Base-by-base conservation (phyloP, 2,113 vertebrate species). In the Bos javanicus region DNA sequence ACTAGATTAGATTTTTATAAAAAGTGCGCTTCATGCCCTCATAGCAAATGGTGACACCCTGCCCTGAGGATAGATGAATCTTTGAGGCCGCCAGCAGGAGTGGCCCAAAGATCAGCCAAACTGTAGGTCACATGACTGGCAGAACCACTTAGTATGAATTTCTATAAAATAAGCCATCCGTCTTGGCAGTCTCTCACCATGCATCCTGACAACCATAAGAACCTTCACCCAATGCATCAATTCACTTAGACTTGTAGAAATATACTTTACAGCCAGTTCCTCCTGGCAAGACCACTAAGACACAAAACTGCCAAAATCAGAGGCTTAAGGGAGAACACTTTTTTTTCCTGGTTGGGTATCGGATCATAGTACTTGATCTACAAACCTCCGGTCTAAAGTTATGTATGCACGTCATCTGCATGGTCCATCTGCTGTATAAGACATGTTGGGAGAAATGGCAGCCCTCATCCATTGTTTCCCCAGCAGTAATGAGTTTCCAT, bases 241-340 rank as follows among this genome's bases (percentile, higher is more conserved):
- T 84, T 88, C 16, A 50, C 28, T 25, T 50, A 56, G 15, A 26
- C 56, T 5, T 30, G 74, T 95, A 30, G 36, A 91, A 54, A 60
- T 91, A 23, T 6, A 39, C 78, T 74, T 76, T 39, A 48, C 39
- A 95, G 62, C n/a, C n/a, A 21, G 71, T 54, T 89, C 26, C 9
- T 80, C 67, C 17, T 25, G 36, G 59, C 33, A 60, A 19, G 46
- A 54, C 59, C n/a, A 16, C 26, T 39, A 19, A 43, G 83, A 39
- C 43, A 81, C 28, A 86, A 54, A 95, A 48, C 28, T 81, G 57
- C 60, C 59, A 67, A 87, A 46, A 82, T 93, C 36, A 82, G 87
- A 87, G 67, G 30, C 28, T 95, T 78, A 48, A 83, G 15, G 19
- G 48, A 83, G 82, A 87, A 76, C 30, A 8, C 26, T 19, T 71